Evolutionary conservation across 1,140 invertebrate genomes (phyloP), one percentile per base, ranked within the genome.

Genomic region (Neoseiulus cucumeris): DNA sequence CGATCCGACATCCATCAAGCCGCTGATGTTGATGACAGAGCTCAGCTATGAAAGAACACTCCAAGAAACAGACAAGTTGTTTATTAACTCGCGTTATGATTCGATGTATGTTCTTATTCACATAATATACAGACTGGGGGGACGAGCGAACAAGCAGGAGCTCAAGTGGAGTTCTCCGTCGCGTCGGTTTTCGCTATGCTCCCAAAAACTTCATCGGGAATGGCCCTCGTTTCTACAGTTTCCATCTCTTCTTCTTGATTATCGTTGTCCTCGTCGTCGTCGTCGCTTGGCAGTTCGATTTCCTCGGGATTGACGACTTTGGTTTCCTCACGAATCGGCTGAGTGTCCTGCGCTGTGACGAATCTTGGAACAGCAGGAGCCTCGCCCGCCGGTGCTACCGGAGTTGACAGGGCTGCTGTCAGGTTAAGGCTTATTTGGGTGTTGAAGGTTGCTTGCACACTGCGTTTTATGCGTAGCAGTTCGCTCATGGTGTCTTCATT

Each of bases 401-500:
- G 20, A 47, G 25, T 20, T 59, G 1, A 14, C 2, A 5, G 25
- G 1, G 51, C 51, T 14, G 51, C 14, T 6, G 51, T 59, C 17
- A 59, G 22, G 22, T 25, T 59, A 2, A 59, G 17, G 51, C 51
- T 65, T 12, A 42, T 41, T 25, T 44, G 89, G 6, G 89, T 93
- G 75, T 97, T 98, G 73, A 92, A 98, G 71, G 87, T 91, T 6
- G 93, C 93, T 78, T 96, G 91, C 0, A 98, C 88, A 74, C 90
- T 94, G 69, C 95, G 82, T 76, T 97, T 97, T 64, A 98, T 96
- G 73, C 95, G 81, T 68, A 99, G 78, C 93, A 99, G 98, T 80
- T 99, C 96, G 64, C 93, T 80, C 82, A 99, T 92, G 0, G 95
- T 99, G 72, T 99, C 96, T 77, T 98, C 94, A 79, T 98, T 99